Percentiles rank a stretch among this genome's conserved stretches.
Conservation (phyloP, 2,888 invertebrate species). For the Mayetiola destructor region DNA sequence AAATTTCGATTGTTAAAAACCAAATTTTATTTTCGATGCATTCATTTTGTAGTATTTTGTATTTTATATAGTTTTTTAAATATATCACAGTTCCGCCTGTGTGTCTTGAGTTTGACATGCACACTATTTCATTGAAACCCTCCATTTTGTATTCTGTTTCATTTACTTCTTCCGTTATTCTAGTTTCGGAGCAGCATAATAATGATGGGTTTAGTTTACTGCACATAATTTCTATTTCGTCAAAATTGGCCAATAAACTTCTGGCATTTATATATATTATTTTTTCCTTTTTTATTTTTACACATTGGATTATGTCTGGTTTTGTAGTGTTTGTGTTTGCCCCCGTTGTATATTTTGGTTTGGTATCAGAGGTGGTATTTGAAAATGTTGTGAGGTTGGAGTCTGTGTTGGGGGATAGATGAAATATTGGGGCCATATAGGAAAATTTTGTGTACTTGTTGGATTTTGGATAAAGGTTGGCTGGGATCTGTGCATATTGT, state of each 20-base stretch:
- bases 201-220: background rate
- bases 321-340: no score
- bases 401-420: no score
- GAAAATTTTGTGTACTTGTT: no score
- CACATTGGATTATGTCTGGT: no score
- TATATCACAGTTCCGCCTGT: background rate
- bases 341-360: no score
- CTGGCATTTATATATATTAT: background rate
- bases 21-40: background rate
- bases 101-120: background rate
- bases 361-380: no score
- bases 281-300: background rate
- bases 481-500: no score
- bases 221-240: background rate
- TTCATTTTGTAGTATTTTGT: background rate
- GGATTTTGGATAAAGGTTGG: no score
- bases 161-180: background rate
- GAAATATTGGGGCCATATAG: no score
- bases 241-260: background rate
- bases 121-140: background rate
- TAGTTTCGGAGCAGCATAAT: background rate
- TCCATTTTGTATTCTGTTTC: background rate
- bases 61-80: background rate
- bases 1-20: background rate
- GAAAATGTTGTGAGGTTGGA: no score